Conservation (phyloP, 2,888 invertebrate genomes). For the Hirtodrosophila alboralis region DNA sequence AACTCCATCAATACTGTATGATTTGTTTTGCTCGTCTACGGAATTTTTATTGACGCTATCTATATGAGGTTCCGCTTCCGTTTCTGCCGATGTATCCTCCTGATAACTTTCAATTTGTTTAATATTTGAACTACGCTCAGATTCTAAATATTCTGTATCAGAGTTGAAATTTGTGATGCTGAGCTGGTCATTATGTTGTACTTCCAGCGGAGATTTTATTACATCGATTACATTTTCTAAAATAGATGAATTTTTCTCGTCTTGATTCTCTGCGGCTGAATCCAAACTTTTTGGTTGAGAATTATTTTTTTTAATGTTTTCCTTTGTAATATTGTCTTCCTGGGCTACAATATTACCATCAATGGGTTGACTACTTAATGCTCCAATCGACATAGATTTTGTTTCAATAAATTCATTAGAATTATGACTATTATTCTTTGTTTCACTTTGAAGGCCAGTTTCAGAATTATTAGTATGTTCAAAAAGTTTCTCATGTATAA, state of each 20-base stretch:
- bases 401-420: slow-evolving; percentile 4
- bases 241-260: neutral
- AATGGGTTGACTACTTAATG: neutral
- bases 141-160: neutral
- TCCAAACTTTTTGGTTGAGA: neutral
- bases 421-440: neutral
- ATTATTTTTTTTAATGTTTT: neutral
- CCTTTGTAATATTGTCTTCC: neutral
- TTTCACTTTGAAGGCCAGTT: neutral
- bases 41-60: neutral
- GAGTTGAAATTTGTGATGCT: neutral
- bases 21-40: neutral
- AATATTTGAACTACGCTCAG: neutral
- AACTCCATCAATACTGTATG: fast-evolving
- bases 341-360: neutral
- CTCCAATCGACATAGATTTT: neutral
- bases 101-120: neutral
- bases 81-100: neutral
- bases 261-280: neutral
- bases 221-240: neutral
- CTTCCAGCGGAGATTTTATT: neutral
- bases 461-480: neutral
- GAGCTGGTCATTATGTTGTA: neutral
- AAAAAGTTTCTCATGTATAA: neutral
- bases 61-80: neutral